A percentile compares a stretch with the other conserved stretches of the same genome.
These are phyloP conservation scores for Trypoxylon attenuatum DNA, from an alignment of 2,888 invertebrate species.

Conservation along the genomic window DNA sequence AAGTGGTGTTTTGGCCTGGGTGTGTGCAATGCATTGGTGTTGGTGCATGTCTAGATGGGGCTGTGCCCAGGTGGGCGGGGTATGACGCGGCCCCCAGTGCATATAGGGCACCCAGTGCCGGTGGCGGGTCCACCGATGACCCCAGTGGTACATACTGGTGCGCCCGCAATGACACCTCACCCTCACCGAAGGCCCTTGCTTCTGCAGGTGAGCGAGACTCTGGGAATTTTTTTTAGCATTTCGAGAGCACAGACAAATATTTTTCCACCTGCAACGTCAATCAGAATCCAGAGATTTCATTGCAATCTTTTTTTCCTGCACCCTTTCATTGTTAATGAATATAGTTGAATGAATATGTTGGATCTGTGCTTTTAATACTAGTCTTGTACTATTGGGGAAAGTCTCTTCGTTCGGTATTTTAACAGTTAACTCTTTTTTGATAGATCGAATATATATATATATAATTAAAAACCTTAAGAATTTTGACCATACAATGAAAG, in stretches of 20 bases:
- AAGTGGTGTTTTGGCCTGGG: constrained; percentile 72
- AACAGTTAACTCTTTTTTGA: too few relatives aligned
- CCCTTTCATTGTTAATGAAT: too few relatives aligned
- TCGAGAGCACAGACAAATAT: constrained; percentile 23
- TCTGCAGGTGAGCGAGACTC: constrained; percentile 85
- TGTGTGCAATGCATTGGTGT: constrained; percentile 75
- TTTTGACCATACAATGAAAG: too few relatives aligned
- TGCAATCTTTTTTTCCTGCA: constrained; percentile 20
- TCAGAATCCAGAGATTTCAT: constrained; percentile 10
- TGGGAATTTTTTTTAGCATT: constrained; percentile 66
- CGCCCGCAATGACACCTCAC: constrained; percentile 76
- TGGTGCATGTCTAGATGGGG: constrained; percentile 75
- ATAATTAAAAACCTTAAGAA: too few relatives aligned
- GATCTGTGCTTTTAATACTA: too few relatives aligned
- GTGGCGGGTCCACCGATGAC: constrained; percentile 71
- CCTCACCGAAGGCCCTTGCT: constrained; percentile 86
- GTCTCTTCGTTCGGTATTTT: too few relatives aligned
- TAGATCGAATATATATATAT: too few relatives aligned
- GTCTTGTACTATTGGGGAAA: too few relatives aligned
- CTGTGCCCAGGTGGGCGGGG: constrained; percentile 73
- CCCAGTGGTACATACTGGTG: constrained; percentile 71
- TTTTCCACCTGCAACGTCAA: constrained; percentile 39
- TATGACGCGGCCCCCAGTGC: constrained; percentile 72
- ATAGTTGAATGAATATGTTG: too few relatives aligned
- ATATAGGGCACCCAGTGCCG: constrained; percentile 72